Percentiles rank a stretch among this genome's conserved stretches.
Evolutionary conservation across 92 coral and sea anemone species (phyloP).

Genomic region (Epizoanthus ramosus): DNA sequence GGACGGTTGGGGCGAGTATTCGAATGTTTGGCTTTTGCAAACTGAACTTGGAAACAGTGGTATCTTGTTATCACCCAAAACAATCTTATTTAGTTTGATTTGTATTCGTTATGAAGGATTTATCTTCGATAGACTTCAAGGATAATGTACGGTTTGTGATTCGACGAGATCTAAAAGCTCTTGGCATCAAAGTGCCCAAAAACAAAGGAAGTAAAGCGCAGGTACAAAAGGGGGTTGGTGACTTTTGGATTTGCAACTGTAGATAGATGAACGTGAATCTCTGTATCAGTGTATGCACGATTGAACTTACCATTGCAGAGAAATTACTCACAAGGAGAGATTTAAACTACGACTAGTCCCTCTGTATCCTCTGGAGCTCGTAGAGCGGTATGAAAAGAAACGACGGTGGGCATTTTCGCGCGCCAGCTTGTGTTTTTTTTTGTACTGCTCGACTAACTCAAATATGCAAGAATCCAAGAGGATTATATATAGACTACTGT

Average conservation of each 20-base stretch:
- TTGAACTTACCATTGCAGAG: neutral
- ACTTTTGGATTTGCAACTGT: neutral
- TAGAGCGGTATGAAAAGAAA: too few species aligned
- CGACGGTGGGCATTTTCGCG: too few species aligned
- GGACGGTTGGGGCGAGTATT: constrained; percentile 58
- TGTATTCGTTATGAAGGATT: constrained; percentile 73
- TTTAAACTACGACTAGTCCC: too few species aligned
- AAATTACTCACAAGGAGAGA: neutral
- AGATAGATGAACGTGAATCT: neutral
- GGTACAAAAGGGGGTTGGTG: constrained; percentile 44
- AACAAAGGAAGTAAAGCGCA: constrained; percentile 60
- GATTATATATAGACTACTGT: too few species aligned
- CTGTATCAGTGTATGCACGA: neutral
- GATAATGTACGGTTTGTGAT: constrained; percentile 89
- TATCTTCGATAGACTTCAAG: constrained; percentile 93
- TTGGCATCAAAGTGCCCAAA: constrained; percentile 97
- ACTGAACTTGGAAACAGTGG: constrained; percentile 20
- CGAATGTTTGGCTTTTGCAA: constrained; percentile 51
- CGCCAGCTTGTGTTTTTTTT: too few species aligned
- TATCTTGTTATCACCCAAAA: neutral
- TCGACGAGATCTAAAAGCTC: constrained; percentile 81
- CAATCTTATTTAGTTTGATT: constrained; percentile 1
- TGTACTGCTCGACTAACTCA: too few species aligned
- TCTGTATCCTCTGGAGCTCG: too few species aligned
- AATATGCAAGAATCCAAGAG: too few species aligned